phyloP scores from a whole-genome alignment of 2,888 invertebrate species.

The Patella depressa region DNA sequence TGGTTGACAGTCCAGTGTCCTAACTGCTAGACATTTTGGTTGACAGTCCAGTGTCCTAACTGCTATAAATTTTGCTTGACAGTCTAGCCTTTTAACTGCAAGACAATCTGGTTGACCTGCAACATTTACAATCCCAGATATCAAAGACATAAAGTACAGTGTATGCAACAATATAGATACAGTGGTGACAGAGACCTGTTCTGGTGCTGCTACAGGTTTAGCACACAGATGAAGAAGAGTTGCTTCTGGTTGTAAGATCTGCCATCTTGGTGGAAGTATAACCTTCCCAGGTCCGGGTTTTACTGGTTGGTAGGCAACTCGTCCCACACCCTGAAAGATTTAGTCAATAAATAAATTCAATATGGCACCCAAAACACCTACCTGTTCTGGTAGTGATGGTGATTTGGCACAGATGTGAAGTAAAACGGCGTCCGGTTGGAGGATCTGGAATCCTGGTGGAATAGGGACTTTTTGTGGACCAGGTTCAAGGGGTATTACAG shows the following conservation, averaged over 20 bases:
- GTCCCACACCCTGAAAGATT: conserved; percentile 42
- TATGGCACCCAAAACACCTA: conserved; percentile 19
- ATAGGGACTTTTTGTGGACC: conserved; percentile 30
- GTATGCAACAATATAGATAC: too few species aligned
- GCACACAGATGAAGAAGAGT: conserved; percentile 60
- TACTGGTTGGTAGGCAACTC: conserved; percentile 27
- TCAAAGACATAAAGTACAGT: too few species aligned
- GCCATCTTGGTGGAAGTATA: conserved; percentile 24
- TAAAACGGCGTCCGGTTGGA: conserved; percentile 53
- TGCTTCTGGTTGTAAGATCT: conserved; percentile 51
- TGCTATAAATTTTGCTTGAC: too few species aligned
- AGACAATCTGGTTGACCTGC: too few species aligned
- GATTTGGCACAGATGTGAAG: conserved; percentile 61
- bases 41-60: too few species aligned
- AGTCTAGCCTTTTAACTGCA: too few species aligned
- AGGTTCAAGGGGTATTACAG: conserved; percentile 30
- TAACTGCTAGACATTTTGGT: too few species aligned
- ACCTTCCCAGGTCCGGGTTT: conserved; percentile 31
- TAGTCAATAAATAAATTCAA: background rate
- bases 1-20: too few species aligned
- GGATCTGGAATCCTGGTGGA: conserved; percentile 27
- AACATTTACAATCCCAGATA: too few species aligned
- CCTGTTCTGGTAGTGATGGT: conserved; percentile 56
- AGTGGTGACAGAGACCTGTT: conserved; percentile 44
- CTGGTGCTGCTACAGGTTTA: conserved; percentile 51